Conservation (phyloP, 1,140 invertebrate species). For the Penaeus vannamei region DNA sequence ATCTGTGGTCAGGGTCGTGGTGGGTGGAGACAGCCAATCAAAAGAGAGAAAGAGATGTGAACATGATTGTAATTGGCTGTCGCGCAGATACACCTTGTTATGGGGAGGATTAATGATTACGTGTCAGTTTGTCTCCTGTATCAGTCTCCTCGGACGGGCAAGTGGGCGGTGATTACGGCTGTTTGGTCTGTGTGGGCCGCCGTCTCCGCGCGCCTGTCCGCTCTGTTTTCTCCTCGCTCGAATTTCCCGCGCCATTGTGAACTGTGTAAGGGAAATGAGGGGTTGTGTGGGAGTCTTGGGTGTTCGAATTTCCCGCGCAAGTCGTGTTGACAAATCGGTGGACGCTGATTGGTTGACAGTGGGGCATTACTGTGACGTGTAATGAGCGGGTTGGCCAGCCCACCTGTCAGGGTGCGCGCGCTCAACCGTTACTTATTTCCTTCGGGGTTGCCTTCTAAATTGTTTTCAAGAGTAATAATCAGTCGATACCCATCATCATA, state of each 20-base stretch:
- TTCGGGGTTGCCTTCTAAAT: constrained; percentile 50
- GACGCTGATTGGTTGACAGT: constrained; percentile 56
- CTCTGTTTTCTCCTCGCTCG: not conserved
- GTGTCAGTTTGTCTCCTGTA: constrained; percentile 17
- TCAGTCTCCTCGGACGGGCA: not conserved
- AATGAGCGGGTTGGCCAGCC: constrained; percentile 53
- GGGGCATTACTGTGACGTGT: constrained; percentile 55
- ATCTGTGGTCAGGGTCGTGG: constrained; percentile 1
- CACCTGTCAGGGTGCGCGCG: constrained; percentile 37
- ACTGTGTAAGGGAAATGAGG: constrained; percentile 12
- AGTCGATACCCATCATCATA: constrained; percentile 52
- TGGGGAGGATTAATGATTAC: constrained; percentile 39
- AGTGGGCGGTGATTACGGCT: constrained; percentile 9
- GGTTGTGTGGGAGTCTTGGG: constrained; percentile 20
- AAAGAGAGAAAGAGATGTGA: constrained; percentile 17
- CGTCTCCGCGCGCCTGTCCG: not conserved
- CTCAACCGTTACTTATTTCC: constrained; percentile 49
- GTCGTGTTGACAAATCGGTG: constrained; percentile 53
- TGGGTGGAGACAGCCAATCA: constrained; percentile 36
- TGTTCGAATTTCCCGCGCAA: constrained; percentile 44
- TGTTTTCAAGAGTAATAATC: constrained; percentile 55
- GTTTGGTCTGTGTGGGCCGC: not conserved
- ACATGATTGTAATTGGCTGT: constrained; percentile 43
- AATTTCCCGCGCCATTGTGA: constrained; percentile 19
- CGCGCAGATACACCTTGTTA: constrained; percentile 11